phyloP scores from a whole-genome alignment of 2,888 invertebrate species.

The Anorthoa munda region DNA sequence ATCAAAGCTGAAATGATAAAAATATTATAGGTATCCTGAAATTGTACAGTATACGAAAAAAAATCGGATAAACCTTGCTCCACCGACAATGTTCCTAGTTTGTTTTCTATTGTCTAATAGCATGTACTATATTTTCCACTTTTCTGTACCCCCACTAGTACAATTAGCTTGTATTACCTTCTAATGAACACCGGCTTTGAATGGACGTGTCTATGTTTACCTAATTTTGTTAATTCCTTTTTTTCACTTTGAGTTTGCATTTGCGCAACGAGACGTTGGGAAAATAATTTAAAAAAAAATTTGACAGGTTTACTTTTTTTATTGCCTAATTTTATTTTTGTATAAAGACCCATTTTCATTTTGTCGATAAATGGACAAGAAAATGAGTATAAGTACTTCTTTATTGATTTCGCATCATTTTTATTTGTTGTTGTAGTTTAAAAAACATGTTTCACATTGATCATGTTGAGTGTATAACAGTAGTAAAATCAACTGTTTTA shows the following conservation, averaged over 20 bases:
- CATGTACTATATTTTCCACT: constrained; percentile 68
- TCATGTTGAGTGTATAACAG: too few relatives aligned
- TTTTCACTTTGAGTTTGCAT: constrained; percentile 83
- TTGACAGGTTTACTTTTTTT: neutral
- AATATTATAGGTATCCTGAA: neutral
- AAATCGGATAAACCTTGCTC: constrained; percentile 36
- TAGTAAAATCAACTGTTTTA: neutral
- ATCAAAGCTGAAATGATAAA: neutral
- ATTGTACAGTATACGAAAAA: constrained; percentile 15
- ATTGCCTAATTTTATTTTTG: neutral
- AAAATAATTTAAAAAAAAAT: constrained; percentile 52
- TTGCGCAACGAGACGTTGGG: constrained; percentile 86
- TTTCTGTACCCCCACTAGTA: constrained; percentile 55
- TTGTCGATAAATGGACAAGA: neutral
- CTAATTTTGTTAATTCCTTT: constrained; percentile 76
- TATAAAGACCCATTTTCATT: neutral
- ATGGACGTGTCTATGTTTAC: constrained; percentile 81
- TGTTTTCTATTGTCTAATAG: constrained; percentile 69
- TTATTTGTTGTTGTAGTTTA: neutral
- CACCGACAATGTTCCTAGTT: constrained; percentile 29
- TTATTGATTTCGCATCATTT: neutral
- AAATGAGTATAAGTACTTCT: neutral
- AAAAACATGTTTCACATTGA: neutral
- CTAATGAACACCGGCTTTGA: constrained; percentile 85
- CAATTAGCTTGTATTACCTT: constrained; percentile 69